A percentile compares a stretch with the other conserved stretches of the same genome.
Conservation (phyloP, 2,797 vertebrate species). For the Melanitta fusca region DNA sequence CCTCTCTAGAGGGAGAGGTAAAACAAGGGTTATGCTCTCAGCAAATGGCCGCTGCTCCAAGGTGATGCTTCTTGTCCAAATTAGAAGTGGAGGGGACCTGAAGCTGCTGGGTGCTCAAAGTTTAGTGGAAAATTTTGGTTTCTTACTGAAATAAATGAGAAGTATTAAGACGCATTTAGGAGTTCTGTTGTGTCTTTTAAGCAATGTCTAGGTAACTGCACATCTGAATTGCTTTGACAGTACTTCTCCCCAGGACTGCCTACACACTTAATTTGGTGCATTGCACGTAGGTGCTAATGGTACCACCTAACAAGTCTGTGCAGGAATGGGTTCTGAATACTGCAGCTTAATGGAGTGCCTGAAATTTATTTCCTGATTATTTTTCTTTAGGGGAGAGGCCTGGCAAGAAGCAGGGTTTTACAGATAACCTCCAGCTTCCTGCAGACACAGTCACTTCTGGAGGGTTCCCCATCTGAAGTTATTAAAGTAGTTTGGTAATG, state of each 20-base stretch:
- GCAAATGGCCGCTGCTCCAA: not conserved
- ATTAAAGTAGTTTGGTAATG: not conserved
- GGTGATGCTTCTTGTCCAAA: not conserved
- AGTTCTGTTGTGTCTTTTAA: not conserved
- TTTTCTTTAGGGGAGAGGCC: not conserved
- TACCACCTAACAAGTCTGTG: not conserved
- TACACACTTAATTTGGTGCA: not conserved
- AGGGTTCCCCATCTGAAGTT: not conserved
- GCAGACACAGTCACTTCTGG: not conserved
- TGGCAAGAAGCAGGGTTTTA: not conserved
- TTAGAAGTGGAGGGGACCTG: not conserved
- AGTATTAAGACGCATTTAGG: not conserved
- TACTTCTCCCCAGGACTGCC: not conserved
- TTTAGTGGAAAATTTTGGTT: not conserved
- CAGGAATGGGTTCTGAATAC: not conserved
- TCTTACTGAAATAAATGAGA: not conserved
- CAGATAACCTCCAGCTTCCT: not conserved
- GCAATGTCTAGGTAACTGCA: not conserved
- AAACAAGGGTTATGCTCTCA: not conserved
- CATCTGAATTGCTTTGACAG: not conserved
- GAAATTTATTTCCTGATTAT: not conserved
- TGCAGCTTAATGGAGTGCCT: not conserved
- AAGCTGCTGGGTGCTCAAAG: not conserved
- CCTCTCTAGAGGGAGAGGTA: not conserved
- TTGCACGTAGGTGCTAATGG: not conserved